A percentile compares a stretch with the other conserved stretches of the same genome.
Conservation (phyloP, 2,797 vertebrate species). For the Coracias cyanogaster region DNA sequence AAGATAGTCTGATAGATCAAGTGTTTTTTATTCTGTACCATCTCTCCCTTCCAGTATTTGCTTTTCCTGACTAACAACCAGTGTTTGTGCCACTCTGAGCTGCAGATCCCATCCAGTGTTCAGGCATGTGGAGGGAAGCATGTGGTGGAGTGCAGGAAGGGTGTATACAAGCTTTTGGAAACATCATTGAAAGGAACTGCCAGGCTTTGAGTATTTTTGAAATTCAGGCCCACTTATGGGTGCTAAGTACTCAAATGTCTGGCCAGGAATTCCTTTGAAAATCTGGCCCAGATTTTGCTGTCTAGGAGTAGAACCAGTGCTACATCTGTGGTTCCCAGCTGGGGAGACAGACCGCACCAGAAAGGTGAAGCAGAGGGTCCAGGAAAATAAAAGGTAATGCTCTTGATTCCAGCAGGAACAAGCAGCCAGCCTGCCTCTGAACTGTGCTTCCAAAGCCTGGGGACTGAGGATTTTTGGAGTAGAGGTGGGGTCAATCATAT, state of each 20-base stretch:
- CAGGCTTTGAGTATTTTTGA: slow-evolving; percentile 14
- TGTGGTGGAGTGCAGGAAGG: neutral
- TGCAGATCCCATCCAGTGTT: neutral
- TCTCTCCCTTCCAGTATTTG: neutral
- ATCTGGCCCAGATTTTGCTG: neutral
- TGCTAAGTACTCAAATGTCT: neutral
- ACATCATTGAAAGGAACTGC: neutral
- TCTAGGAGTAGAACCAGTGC: neutral
- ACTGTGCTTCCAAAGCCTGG: neutral
- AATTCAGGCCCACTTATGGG: neutral
- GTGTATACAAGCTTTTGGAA: slow-evolving; percentile 9
- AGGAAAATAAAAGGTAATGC: neutral
- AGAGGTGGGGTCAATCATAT: neutral
- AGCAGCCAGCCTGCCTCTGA: neutral
- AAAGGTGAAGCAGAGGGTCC: neutral
- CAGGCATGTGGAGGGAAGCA: neutral
- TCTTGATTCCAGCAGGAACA: neutral
- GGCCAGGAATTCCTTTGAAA: slow-evolving; percentile 27
- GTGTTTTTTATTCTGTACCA: neutral
- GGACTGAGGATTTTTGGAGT: neutral
- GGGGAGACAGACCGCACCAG: fast-evolving
- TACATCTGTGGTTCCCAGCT: neutral
- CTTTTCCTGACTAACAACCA: neutral
- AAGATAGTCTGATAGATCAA: neutral
- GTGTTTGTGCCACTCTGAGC: neutral